phyloP scores from a whole-genome alignment of 2,888 invertebrate species.

The Habroteleia sp. region DNA sequence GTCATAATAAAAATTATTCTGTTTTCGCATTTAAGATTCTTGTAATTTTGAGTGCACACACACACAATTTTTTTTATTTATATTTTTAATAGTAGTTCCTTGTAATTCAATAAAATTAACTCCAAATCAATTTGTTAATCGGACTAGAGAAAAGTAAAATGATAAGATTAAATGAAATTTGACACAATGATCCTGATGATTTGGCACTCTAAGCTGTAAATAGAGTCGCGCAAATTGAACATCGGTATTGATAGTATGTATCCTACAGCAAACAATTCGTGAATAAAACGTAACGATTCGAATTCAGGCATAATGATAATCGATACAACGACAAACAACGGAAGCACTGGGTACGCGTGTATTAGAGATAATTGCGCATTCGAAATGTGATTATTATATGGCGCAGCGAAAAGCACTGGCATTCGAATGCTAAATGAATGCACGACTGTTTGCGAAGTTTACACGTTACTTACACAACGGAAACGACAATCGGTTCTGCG shows the following conservation, averaged over 20 bases:
- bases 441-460: constrained; percentile 66
- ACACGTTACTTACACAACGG: constrained; percentile 57
- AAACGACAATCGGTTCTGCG: constrained; percentile 62
- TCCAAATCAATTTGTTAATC: too few relatives aligned
- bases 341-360: constrained; percentile 68
- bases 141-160: too few relatives aligned
- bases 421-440: constrained; percentile 66
- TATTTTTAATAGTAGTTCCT: too few relatives aligned
- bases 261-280: constrained; percentile 43
- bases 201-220: constrained; percentile 32
- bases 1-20: too few relatives aligned
- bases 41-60: too few relatives aligned
- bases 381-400: constrained; percentile 73
- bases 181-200: constrained; percentile 25
- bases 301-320: constrained; percentile 62
- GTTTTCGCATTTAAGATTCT: too few relatives aligned
- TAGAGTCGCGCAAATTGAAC: constrained; percentile 40
- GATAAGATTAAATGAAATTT: constrained; percentile 24
- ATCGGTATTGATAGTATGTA: constrained; percentile 35
- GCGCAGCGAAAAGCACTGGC: constrained; percentile 62
- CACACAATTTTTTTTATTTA: too few relatives aligned
- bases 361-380: constrained; percentile 70
- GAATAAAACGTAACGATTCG: constrained; percentile 56
- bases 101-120: too few relatives aligned
- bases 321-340: constrained; percentile 64